Percentiles rank a stretch among this genome's conserved stretches.
phyloP scores from a whole-genome alignment of 2,888 invertebrate genomes.

The Oscheius sp. region DNA sequence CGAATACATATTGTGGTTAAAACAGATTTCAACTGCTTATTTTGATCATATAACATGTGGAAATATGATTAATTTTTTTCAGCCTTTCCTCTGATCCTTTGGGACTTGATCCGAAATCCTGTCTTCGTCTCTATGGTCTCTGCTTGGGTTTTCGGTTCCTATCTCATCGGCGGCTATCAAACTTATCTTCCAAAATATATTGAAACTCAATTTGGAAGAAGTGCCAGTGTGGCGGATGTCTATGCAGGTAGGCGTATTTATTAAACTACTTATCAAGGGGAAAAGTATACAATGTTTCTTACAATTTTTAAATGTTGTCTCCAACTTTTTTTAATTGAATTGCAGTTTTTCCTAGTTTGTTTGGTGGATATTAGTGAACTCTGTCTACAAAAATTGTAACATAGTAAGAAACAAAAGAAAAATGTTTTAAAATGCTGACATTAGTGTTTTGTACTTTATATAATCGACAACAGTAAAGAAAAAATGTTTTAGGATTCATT shows the following conservation, averaged over 20 bases:
- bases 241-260: slow-evolving; percentile 76
- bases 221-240: slow-evolving; percentile 78
- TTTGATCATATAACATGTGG: not conserved
- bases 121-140: slow-evolving; percentile 78
- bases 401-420: no score
- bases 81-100: slow-evolving; percentile 71
- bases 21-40: not conserved
- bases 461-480: no score
- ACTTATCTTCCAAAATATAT: slow-evolving; percentile 81
- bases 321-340: no score
- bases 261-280: no score
- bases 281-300: no score
- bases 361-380: no score
- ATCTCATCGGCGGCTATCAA: slow-evolving; percentile 55
- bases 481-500: slow-evolving; percentile 47
- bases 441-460: no score
- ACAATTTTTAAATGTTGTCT: no score
- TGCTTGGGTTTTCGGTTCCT: slow-evolving; percentile 76
- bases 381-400: no score
- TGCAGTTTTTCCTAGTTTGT: no score
- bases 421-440: no score
- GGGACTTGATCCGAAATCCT: slow-evolving; percentile 77
- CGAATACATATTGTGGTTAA: not conserved
- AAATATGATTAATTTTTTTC: not conserved
- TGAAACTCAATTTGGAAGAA: slow-evolving; percentile 80